Evolutionary conservation across 2,888 invertebrate species (phyloP).

Genomic region (Drosophila dives): DNA sequence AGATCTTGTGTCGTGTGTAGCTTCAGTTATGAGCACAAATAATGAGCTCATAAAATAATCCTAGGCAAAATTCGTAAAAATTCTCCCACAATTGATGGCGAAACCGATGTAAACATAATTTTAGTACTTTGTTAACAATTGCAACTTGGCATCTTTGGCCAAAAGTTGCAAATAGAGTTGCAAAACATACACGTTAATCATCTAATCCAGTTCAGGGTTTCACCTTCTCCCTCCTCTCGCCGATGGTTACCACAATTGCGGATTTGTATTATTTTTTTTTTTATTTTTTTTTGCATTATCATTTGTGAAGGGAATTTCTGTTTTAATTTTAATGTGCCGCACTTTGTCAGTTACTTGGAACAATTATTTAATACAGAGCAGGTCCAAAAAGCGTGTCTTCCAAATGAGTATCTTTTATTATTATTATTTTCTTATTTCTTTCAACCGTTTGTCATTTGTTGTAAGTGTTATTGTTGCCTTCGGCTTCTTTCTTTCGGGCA

Average conservation of each 20-base stretch:
- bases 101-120: constrained; percentile 21
- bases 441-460: constrained; percentile 1
- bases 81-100: constrained; percentile 72
- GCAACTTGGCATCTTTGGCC: constrained; percentile 28
- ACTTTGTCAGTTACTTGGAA: constrained; percentile 32
- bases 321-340: constrained; percentile 28
- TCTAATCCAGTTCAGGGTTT: constrained; percentile 63
- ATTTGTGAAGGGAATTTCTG: constrained; percentile 41
- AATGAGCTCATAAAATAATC: constrained; percentile 25
- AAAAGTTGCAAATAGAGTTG: constrained; percentile 32
- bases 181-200: constrained; percentile 54
- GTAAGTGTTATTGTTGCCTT: constrained; percentile 26
- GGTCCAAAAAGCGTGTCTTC: constrained; percentile 41
- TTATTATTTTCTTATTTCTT: constrained; percentile 5
- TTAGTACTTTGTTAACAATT: constrained; percentile 46
- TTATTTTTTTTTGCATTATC: constrained; percentile 54
- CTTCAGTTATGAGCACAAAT: constrained; percentile 34
- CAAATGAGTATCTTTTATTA: constrained; percentile 13
- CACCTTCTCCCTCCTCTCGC: too few species aligned
- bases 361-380: constrained; percentile 56
- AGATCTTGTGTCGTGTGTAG: constrained; percentile 30
- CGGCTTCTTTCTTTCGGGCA: constrained; percentile 35
- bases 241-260: constrained; percentile 48
- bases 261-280: not conserved
- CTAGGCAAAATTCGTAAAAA: constrained; percentile 51